These are phyloP conservation scores for Troglohyphantes excavatus DNA, from an alignment of 2,888 invertebrate species.

Conservation along the genomic window DNA sequence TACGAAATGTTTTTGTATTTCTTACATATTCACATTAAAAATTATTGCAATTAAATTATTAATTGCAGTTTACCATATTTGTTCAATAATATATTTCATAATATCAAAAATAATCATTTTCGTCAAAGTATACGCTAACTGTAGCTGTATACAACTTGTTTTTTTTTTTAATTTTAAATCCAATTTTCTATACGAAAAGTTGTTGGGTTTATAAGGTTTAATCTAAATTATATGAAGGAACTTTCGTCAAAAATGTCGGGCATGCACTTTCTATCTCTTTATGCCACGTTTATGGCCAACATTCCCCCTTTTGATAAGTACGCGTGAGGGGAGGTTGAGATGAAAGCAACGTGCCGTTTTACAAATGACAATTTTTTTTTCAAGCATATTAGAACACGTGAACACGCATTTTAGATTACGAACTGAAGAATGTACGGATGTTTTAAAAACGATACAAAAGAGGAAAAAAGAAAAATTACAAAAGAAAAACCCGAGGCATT, in stretches of 20 bases:
- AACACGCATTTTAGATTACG: conserved; percentile 52
- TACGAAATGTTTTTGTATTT: too few relatives aligned
- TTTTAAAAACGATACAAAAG: conserved; percentile 16
- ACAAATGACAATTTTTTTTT: neutral
- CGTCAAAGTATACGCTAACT: too few relatives aligned
- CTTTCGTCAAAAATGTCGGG: neutral
- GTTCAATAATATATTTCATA: too few relatives aligned
- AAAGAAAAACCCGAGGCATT: conserved; percentile 18
- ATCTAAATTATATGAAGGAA: neutral
- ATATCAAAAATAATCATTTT: too few relatives aligned
- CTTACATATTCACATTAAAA: too few relatives aligned
- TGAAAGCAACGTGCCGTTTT: neutral
- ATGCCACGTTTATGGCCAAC: neutral
- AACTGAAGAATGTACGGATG: conserved; percentile 29
- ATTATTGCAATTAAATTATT: too few relatives aligned
- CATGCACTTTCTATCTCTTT: neutral
- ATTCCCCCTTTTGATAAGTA: neutral
- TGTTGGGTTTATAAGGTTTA: neutral
- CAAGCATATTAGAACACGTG: conserved; percentile 14
- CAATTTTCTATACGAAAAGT: too few relatives aligned
- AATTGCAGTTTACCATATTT: too few relatives aligned
- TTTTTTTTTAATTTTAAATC: too few relatives aligned
- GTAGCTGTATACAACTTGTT: too few relatives aligned
- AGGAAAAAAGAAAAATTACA: conserved; percentile 17
- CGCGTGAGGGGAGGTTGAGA: neutral